These are phyloP conservation scores for Temnothorax ravouxi DNA, from an alignment of 2,888 invertebrate species.

Conservation along the genomic window DNA sequence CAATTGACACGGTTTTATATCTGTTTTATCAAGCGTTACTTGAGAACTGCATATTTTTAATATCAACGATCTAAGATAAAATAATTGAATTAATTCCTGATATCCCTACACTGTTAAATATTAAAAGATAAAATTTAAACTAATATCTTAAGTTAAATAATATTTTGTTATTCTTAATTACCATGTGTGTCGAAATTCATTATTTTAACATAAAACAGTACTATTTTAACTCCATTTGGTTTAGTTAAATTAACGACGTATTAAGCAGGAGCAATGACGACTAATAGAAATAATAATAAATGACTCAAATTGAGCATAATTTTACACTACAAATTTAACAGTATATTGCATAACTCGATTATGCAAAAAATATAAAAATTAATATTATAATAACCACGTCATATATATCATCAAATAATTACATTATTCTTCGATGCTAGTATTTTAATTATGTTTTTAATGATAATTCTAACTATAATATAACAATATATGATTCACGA, in stretches of 20 bases:
- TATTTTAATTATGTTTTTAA: background rate
- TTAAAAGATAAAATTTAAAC: too few relatives aligned
- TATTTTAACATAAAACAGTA: too few relatives aligned
- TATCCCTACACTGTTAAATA: too few relatives aligned
- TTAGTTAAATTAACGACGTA: too few relatives aligned
- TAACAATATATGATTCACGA: slow-evolving; percentile 6
- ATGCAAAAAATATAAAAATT: slow-evolving; percentile 7
- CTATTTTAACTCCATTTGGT: too few relatives aligned
- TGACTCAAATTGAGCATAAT: too few relatives aligned
- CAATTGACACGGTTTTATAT: slow-evolving; percentile 46
- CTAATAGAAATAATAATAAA: too few relatives aligned
- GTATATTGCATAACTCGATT: slow-evolving; percentile 2
- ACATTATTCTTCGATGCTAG: background rate
- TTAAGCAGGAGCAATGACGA: too few relatives aligned
- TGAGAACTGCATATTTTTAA: slow-evolving; percentile 5
- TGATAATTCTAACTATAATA: slow-evolving; percentile 7
- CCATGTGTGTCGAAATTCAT: too few relatives aligned
- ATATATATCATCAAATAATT: background rate
- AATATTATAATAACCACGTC: background rate
- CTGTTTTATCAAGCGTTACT: slow-evolving; percentile 34
- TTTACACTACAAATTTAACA: too few relatives aligned
- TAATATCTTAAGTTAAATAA: too few relatives aligned
- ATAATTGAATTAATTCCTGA: background rate
- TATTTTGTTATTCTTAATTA: too few relatives aligned
- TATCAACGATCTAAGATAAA: background rate